Evolutionary conservation across 2,113 vertebrate species (phyloP).

Genomic region (Bos taurus): DNA sequence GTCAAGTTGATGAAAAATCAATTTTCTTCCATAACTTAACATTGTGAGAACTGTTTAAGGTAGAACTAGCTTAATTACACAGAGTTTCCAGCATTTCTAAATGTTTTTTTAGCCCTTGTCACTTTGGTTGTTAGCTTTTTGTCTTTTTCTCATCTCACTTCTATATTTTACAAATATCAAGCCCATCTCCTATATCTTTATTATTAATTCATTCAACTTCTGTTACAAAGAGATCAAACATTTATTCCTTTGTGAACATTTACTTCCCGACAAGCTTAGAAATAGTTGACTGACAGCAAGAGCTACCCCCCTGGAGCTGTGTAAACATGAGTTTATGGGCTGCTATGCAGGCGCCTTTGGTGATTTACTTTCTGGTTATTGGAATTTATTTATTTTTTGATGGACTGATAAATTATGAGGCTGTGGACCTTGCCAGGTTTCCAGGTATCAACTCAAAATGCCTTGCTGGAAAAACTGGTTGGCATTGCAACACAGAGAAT

Average conservation of each 20-base stretch:
- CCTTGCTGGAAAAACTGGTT: conserved; percentile 75
- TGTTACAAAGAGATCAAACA: conserved; percentile 75
- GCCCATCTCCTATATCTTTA: conserved; percentile 29
- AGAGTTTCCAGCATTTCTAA: not conserved
- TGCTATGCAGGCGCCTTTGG: conserved; percentile 42
- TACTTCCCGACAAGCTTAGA: conserved; percentile 19
- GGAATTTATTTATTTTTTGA: conserved; percentile 73
- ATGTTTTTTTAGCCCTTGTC: not conserved
- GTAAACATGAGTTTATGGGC: conserved; percentile 59
- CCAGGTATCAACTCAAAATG: conserved; percentile 77
- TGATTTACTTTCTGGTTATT: conserved; percentile 72
- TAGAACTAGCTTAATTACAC: not conserved
- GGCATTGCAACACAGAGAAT: conserved; percentile 85
- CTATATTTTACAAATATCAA: conserved; percentile 39
- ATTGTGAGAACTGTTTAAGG: not conserved
- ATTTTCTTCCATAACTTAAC: not conserved
- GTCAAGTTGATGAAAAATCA: not conserved
- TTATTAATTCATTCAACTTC: conserved; percentile 78
- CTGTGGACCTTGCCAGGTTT: conserved; percentile 77
- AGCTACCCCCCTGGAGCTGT: conserved; percentile 52
- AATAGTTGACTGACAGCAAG: conserved; percentile 58
- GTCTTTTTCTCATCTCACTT: not conserved
- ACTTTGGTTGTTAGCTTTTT: not conserved
- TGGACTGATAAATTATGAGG: conserved; percentile 71
- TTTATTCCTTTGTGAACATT: conserved; percentile 60